A percentile compares a stretch with the other conserved stretches of the same genome.
These are phyloP conservation scores for Amyelois transitella DNA, from an alignment of 1,140 invertebrate species.

Conservation along the genomic window DNA sequence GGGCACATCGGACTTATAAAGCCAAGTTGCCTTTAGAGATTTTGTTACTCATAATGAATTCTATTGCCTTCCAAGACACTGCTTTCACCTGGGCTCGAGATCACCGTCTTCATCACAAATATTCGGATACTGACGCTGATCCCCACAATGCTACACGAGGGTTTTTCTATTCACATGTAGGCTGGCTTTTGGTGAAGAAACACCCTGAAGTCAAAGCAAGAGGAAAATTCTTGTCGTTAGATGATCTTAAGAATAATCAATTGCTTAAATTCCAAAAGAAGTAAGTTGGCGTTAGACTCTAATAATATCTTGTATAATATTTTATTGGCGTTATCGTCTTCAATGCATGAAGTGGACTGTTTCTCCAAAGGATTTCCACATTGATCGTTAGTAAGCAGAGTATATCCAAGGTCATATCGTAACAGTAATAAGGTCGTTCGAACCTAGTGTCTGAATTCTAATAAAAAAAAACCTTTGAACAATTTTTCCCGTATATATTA, in stretches of 20 bases:
- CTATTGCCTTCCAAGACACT: conserved; percentile 78
- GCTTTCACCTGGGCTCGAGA: conserved; percentile 75
- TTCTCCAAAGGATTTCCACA: no score
- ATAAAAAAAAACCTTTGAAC: no score
- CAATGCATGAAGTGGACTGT: no score
- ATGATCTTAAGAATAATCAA: conserved; percentile 81
- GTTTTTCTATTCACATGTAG: conserved; percentile 80
- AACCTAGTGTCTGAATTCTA: no score
- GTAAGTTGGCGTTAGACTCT: no score
- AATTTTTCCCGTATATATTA: no score
- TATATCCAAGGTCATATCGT: no score
- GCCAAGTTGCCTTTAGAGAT: conserved; percentile 84
- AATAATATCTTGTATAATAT: no score
- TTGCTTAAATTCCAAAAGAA: conserved; percentile 82
- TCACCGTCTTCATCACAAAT: conserved; percentile 81
- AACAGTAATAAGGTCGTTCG: no score
- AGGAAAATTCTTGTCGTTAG: conserved; percentile 80
- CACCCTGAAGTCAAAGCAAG: conserved; percentile 78
- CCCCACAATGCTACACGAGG: conserved; percentile 79
- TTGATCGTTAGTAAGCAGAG: no score
- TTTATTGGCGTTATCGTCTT: no score
- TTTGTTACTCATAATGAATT: conserved; percentile 67
- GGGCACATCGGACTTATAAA: conserved; percentile 89
- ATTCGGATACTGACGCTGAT: conserved; percentile 80
- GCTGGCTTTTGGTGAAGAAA: conserved; percentile 77